A percentile compares a stretch with the other conserved stretches of the same genome.
These are phyloP conservation scores for Gnathonemus echidnorhynchus DNA, from an alignment of 2,113 vertebrate species.

Conservation along the genomic window DNA sequence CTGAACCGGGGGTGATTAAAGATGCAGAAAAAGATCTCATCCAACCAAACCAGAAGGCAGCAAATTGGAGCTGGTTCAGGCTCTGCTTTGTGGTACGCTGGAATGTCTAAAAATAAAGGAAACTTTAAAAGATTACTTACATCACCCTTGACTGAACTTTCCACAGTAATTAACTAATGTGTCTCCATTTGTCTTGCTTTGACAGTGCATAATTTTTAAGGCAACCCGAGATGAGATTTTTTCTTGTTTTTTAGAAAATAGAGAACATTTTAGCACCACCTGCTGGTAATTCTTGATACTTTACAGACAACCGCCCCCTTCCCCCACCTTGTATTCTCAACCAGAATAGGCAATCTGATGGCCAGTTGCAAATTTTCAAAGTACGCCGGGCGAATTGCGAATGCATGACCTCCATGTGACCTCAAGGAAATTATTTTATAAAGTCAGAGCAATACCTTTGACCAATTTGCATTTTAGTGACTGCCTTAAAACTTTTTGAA, in stretches of 20 bases:
- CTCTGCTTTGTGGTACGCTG: slow-evolving; percentile 41
- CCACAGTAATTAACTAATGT: slow-evolving; percentile 70
- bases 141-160: slow-evolving; percentile 69
- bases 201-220: slow-evolving; percentile 73
- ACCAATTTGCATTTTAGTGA: not conserved
- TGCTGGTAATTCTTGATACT: slow-evolving; percentile 65
- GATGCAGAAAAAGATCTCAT: slow-evolving; percentile 46
- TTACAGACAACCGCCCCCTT: slow-evolving; percentile 39
- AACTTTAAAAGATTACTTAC: slow-evolving; percentile 48
- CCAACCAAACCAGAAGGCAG: slow-evolving; percentile 43
- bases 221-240: slow-evolving; percentile 65
- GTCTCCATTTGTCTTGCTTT: slow-evolving; percentile 72
- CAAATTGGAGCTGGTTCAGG: slow-evolving; percentile 38
- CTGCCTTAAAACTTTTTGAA: not conserved
- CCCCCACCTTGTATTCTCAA: not conserved
- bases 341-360: not conserved
- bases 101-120: slow-evolving; percentile 50
- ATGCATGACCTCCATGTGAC: not conserved
- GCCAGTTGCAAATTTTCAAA: not conserved
- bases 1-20: slow-evolving; percentile 48
- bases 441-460: not conserved
- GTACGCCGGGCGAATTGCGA: not conserved
- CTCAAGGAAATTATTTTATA: slow-evolving; percentile 1
- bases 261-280: slow-evolving; percentile 81
- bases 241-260: slow-evolving; percentile 43